Conservation (phyloP, 2,113 vertebrate genomes). For the Pluvianellus socialis region DNA sequence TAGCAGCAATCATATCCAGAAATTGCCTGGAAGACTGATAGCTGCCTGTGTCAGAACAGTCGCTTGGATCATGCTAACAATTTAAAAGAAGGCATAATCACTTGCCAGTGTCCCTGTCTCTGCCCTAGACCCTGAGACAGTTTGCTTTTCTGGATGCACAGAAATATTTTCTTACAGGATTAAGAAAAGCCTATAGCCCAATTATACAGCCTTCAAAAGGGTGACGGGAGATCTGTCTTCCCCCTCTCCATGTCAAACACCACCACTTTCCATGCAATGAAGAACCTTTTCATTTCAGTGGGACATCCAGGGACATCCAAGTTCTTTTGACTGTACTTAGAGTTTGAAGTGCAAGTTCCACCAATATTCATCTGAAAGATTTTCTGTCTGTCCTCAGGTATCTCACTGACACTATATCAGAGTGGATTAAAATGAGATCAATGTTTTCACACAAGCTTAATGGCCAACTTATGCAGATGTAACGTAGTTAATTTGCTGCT, state of each 20-base stretch:
- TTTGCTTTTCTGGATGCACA: not conserved
- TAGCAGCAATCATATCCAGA: not conserved
- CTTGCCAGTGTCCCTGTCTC: not conserved
- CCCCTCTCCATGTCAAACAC: not conserved
- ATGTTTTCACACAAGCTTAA: not conserved
- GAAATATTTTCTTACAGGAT: not conserved
- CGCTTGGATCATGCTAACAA: not conserved
- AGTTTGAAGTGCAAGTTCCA: not conserved
- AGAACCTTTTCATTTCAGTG: not conserved
- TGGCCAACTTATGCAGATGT: not conserved
- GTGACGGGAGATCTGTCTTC: not conserved
- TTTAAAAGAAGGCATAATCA: not conserved
- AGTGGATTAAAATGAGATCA: not conserved
- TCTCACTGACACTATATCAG: not conserved
- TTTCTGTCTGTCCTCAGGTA: not conserved
- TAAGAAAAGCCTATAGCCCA: not conserved
- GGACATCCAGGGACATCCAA: not conserved
- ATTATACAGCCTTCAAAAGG: not conserved
- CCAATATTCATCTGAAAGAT: not conserved
- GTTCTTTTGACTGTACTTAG: not conserved
- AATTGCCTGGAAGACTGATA: not conserved
- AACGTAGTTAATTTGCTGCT: not conserved
- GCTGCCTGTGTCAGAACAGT: not conserved
- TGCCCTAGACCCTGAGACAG: not conserved
- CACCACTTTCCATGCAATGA: not conserved